phyloP scores from a whole-genome alignment of 1,140 invertebrate species.

The Philotrypesis tridentata region DNA sequence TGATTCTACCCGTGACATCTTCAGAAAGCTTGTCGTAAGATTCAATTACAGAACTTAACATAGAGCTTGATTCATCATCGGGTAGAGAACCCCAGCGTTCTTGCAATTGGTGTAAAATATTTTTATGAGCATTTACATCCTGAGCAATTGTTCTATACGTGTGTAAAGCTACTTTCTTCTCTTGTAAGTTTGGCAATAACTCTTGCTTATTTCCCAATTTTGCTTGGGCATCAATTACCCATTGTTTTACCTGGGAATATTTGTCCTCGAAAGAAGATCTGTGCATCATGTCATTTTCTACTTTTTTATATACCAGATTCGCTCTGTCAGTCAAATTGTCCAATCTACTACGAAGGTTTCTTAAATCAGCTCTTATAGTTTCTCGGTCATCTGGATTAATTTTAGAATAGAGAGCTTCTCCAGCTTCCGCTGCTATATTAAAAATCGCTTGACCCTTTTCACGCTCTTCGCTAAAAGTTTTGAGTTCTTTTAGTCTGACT shows the following conservation, averaged over 20 bases:
- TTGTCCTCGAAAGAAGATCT: conserved; percentile 93
- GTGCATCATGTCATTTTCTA: conserved; percentile 90
- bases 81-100: conserved; percentile 83
- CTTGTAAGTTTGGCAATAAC: conserved; percentile 83
- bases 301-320: conserved; percentile 87
- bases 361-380: conserved; percentile 85
- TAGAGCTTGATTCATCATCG: conserved; percentile 83
- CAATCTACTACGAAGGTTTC: conserved; percentile 86
- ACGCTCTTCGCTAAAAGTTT: conserved; percentile 82
- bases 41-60: conserved; percentile 80
- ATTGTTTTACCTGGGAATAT: conserved; percentile 84
- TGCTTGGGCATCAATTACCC: conserved; percentile 83
- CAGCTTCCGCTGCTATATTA: conserved; percentile 87
- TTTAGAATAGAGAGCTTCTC: conserved; percentile 89
- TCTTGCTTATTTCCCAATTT: conserved; percentile 81
- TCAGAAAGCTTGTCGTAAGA: conserved; percentile 81
- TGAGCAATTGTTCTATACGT: conserved; percentile 84
- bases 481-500: conserved; percentile 83
- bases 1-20: conserved; percentile 81
- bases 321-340: conserved; percentile 89
- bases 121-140: conserved; percentile 87
- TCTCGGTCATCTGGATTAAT: conserved; percentile 92
- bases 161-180: conserved; percentile 90
- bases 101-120: conserved; percentile 84
- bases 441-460: conserved; percentile 86